Base-by-base conservation (phyloP, 2,888 invertebrate genomes). In the Sericinus montela region DNA sequence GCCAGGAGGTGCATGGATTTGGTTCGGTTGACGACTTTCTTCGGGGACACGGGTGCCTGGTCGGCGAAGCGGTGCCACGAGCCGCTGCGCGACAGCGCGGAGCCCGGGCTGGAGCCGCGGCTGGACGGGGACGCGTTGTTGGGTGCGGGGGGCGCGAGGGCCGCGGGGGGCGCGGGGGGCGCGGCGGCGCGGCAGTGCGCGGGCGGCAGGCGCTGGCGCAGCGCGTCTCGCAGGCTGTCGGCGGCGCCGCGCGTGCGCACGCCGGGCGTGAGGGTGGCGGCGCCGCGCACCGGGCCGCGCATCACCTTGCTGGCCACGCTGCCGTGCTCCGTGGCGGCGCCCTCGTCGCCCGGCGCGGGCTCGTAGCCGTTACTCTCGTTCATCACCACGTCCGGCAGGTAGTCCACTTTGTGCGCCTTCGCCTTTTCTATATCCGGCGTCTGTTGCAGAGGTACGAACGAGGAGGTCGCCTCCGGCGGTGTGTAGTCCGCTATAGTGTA, bases 1-100 rank as follows among this genome's bases (percentile, higher is more conserved):
- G 92, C 91, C 58, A 95, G 83, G 35, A 93, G 90, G 64, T 95
- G 94, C 66, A 94, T 94, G 0, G 95, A 95, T 67, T 93, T 95
- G 2, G 94, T 92, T 64, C 94, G 82, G 19, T 83, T 68, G 16
- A 84, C 32, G 32, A 32, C 11, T 11, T 79, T 25, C 81, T 72
- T 36, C 79, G 77, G 30, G 86, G 32, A 32, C 11, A 11, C 32
- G 79, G 9, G 91, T 86, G 3, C 90, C 82, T 6, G 75, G 59
- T 41, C 81, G 59, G 38, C 75, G 52, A 95, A 87, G 65, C 94
- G 94, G 69, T 94, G 93, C 95, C 95, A 95, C 3, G 95, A 94
- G 70, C 95, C 95, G 7, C 94, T 94, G 72, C 94, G 94, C 59
- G 94, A 61, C 75, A 72, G 53, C 63, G 72, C 59, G 61, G 67